These are phyloP conservation scores for Mormyrops boulengeri DNA, from an alignment of 2,797 vertebrate genomes.

Conservation along the genomic window DNA sequence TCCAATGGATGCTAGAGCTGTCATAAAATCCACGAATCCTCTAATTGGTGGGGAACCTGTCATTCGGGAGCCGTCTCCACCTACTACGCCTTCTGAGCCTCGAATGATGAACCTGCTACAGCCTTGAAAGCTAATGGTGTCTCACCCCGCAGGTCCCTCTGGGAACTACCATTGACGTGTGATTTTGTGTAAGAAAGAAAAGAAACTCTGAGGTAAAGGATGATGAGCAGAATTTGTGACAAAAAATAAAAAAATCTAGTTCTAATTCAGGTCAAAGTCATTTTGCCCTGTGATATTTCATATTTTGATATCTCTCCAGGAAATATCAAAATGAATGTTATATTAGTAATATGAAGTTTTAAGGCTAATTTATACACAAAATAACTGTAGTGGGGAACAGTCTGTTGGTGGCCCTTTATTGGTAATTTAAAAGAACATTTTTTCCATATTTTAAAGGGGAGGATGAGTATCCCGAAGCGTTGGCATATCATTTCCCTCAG, in stretches of 20 bases:
- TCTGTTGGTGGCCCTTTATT: background rate
- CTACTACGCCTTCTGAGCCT: background rate
- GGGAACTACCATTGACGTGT: background rate
- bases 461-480: background rate
- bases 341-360: background rate
- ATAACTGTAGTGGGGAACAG: background rate
- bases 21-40: constrained; percentile 8
- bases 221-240: background rate
- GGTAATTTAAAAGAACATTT: background rate
- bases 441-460: background rate
- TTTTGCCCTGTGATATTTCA: background rate
- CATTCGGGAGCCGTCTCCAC: constrained; percentile 4
- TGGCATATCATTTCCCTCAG: background rate
- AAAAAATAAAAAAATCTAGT: background rate
- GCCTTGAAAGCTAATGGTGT: background rate
- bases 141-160: background rate
- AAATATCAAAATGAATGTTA: background rate
- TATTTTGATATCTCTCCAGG: background rate
- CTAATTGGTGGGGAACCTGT: constrained; percentile 12
- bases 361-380: background rate
- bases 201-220: background rate
- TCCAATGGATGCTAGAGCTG: background rate
- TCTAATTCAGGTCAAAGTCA: background rate
- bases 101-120: background rate
- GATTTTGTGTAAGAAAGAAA: background rate